Conservation (phyloP, 2,888 invertebrate genomes). For the Artemia sinica region DNA sequence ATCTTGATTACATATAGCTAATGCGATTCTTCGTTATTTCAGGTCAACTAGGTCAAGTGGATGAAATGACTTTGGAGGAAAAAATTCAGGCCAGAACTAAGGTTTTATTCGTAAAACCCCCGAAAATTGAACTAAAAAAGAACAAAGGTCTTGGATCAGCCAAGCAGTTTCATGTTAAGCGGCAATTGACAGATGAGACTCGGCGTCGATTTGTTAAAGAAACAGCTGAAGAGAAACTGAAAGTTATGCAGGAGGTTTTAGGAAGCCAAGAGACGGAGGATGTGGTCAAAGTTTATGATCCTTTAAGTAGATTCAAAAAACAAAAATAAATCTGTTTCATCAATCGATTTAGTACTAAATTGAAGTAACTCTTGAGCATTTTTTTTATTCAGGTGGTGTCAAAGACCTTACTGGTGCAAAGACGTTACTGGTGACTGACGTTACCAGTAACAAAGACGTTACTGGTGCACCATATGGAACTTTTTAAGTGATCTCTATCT, state of each 20-base stretch:
- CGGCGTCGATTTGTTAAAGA: conserved; percentile 34
- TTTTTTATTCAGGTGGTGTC: too few species aligned
- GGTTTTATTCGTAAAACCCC: conserved; percentile 45
- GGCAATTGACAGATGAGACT: conserved; percentile 50
- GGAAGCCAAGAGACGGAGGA: not conserved
- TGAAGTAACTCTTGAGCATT: too few species aligned
- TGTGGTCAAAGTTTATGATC: not conserved
- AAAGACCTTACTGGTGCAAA: too few species aligned
- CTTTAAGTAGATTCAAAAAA: conserved; percentile 7
- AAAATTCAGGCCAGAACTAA: conserved; percentile 50
- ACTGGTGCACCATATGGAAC: too few species aligned
- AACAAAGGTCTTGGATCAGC: conserved; percentile 59
- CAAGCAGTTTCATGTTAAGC: conserved; percentile 52
- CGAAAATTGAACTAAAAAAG: conserved; percentile 55
- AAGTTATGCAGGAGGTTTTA: not conserved
- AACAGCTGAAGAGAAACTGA: not conserved
- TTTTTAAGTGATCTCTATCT: too few species aligned
- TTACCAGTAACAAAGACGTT: too few species aligned
- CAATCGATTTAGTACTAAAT: too few species aligned
- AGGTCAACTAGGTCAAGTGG: conserved; percentile 53
- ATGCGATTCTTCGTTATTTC: not conserved
- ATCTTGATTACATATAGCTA: too few species aligned
- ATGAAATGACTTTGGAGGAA: conserved; percentile 57
- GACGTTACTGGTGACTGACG: too few species aligned
- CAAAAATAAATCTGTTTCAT: not conserved